Percentiles rank a stretch among this genome's conserved stretches.
Conservation (phyloP, 2,888 invertebrate species). For the Acanthosoma haemorrhoidale region DNA sequence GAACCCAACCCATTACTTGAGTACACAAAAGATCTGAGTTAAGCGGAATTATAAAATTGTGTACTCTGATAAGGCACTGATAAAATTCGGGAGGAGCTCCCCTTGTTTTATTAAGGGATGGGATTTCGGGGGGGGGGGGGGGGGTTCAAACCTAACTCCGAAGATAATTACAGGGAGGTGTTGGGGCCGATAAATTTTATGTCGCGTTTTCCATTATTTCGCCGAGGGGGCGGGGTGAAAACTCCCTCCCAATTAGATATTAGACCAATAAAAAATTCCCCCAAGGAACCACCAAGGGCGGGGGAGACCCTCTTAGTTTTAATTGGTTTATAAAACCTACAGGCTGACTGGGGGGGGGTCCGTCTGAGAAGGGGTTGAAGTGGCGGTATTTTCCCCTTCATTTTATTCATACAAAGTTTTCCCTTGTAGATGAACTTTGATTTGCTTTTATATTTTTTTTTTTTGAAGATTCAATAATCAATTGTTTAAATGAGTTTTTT, state of each 20-base stretch:
- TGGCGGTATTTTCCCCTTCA: not conserved
- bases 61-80: slow-evolving; percentile 5
- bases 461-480: no score
- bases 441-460: no score
- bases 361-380: not conserved
- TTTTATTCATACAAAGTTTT: no score
- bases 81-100: slow-evolving; percentile 10
- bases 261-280: slow-evolving; percentile 27
- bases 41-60: slow-evolving; percentile 12
- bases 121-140: not conserved
- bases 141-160: slow-evolving; percentile 16
- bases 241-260: slow-evolving; percentile 26
- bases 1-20: no score
- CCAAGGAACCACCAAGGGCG: slow-evolving; percentile 4
- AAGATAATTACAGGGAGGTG: slow-evolving; percentile 28
- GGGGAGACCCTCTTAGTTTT: not conserved
- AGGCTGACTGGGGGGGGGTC: not conserved
- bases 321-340: slow-evolving; percentile 9
- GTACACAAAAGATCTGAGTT: not conserved
- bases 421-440: no score
- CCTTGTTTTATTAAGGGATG: slow-evolving; percentile 22
- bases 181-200: slow-evolving; percentile 21
- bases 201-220: slow-evolving; percentile 29
- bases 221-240: not conserved
- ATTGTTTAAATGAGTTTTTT: no score